Conservation (phyloP, 1,140 invertebrate species). For the Neodiprion fabricii region DNA sequence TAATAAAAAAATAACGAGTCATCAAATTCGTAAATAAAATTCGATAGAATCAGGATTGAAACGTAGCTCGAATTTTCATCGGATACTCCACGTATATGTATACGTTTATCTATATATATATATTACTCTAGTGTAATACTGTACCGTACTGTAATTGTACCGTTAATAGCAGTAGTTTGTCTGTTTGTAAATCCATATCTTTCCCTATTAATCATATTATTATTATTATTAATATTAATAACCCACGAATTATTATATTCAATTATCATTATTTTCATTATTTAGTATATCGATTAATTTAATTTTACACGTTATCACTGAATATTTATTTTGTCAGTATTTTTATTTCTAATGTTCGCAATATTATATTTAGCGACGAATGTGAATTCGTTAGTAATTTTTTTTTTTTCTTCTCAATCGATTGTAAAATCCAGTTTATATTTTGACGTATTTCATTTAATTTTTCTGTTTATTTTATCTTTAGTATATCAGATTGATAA, state of each 20-base stretch:
- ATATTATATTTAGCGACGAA: background rate
- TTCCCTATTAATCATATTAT: background rate
- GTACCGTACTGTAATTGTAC: slow-evolving; percentile 42
- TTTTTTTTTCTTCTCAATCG: slow-evolving; percentile 15
- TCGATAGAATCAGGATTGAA: no score
- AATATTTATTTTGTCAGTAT: background rate
- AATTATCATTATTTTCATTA: no score
- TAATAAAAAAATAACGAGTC: no score
- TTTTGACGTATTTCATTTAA: slow-evolving; percentile 1
- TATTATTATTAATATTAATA: background rate
- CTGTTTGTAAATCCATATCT: slow-evolving; percentile 36
- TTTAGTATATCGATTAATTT: no score
- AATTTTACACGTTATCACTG: no score
- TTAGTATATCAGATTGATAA: background rate
- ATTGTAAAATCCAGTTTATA: no score
- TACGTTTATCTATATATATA: slow-evolving; percentile 9
- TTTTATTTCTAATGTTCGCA: slow-evolving; percentile 16
- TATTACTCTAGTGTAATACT: slow-evolving; percentile 38
- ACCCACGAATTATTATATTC: no score
- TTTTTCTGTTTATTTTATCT: slow-evolving; percentile 1
- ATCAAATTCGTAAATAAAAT: no score
- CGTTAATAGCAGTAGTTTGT: slow-evolving; percentile 55
- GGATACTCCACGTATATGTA: slow-evolving; percentile 29
- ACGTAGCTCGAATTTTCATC: no score
- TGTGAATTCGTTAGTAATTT: background rate